phyloP scores from a whole-genome alignment of 92 coral and sea anemone genomes.

The Umimayanthus kanabou region DNA sequence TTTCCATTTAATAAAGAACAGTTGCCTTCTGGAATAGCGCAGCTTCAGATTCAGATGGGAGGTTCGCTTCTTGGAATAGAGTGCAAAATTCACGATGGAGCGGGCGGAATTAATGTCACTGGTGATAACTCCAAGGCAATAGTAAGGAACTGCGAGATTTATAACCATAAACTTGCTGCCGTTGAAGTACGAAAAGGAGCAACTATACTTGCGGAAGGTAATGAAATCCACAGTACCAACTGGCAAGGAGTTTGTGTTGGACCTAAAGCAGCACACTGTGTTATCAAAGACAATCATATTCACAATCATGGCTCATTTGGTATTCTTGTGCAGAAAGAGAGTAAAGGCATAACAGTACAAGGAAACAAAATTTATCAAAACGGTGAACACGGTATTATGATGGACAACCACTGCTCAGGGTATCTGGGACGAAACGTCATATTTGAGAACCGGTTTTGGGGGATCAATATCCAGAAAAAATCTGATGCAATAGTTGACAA shows the following conservation, averaged over 20 bases:
- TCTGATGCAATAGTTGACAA: not conserved
- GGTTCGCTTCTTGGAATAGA: too few species aligned
- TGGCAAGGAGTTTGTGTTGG: conserved; percentile 19
- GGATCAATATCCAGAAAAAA: not conserved
- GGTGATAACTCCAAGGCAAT: not conserved
- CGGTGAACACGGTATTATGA: conserved; percentile 13
- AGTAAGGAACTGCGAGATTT: not conserved
- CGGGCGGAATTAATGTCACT: not conserved
- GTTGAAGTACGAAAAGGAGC: not conserved
- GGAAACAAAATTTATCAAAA: conserved; percentile 13
- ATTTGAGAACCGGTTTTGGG: conserved; percentile 36
- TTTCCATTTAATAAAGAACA: too few species aligned
- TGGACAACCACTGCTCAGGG: not conserved
- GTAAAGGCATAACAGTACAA: not conserved
- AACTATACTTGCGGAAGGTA: not conserved
- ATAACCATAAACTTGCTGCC: not conserved
- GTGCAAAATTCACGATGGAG: too few species aligned
- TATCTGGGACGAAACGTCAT: not conserved
- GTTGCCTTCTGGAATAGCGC: too few species aligned
- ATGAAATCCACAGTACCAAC: not conserved
- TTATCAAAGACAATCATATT: not conserved
- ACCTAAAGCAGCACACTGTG: not conserved
- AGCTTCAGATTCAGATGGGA: too few species aligned
- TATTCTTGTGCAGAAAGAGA: not conserved
- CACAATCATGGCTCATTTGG: not conserved